Evolutionary conservation across 2,888 invertebrate genomes (phyloP), one percentile per base, ranked within the genome.

Genomic region (Teleiodes luculella): DNA sequence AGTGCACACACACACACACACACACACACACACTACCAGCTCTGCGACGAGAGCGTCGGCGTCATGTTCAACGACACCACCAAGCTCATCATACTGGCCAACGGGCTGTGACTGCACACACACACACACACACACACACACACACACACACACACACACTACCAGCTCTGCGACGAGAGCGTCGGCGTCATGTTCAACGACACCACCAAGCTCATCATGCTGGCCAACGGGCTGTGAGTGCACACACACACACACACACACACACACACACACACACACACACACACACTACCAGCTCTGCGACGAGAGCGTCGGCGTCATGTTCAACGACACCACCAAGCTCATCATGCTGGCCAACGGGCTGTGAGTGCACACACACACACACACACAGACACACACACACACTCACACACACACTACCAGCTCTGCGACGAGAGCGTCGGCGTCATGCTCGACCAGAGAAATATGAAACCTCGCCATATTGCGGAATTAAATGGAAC

Each of bases 121-220:
- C n/a, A n/a, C n/a, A n/a, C n/a, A n/a, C n/a, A n/a, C n/a, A n/a
- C n/a, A n/a, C n/a, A n/a, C n/a, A n/a, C n/a, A n/a, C n/a, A n/a
- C n/a, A n/a, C n/a, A n/a, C n/a, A n/a, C n/a, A n/a, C n/a, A n/a
- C n/a, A n/a, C n/a, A n/a, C n/a, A n/a, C n/a, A 94, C 0, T 99
- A 99, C 90, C 98, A 99, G 82, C 91, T 99, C 35, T 98, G 97
- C 76, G 99, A 99, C 88, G 98, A 99, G 88, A 97, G 97, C 67
- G 97, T 98, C 59, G 99, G 99, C 24, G 98, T 99, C 36, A 95
- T 98, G 92, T 99, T 98, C 90, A 99, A 99, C 79, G 99, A 99
- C 83, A 95, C 96, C 61, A 98, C 99, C 6, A 96, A 98, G 72
- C 92, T 99, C 10, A 95, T 99, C 63, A 93, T 99, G 90, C 91